Evolutionary conservation across 1,140 invertebrate species (phyloP).

Genomic region (Sitodiplosis mosellana): DNA sequence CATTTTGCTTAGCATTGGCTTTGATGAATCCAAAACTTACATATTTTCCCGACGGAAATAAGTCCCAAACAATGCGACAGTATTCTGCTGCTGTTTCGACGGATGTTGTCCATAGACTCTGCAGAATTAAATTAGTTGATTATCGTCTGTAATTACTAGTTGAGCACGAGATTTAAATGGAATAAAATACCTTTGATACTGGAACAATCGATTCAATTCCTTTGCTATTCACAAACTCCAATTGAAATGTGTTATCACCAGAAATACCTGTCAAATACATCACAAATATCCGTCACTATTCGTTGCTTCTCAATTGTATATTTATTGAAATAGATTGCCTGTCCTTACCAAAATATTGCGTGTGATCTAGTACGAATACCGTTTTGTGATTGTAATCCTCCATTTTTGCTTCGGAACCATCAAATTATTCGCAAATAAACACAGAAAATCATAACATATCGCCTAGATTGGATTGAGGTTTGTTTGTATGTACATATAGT

Average conservation of each 20-base stretch:
- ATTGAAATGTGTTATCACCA: constrained; percentile 69
- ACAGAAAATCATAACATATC: too few relatives aligned
- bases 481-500: too few relatives aligned
- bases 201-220: constrained; percentile 26
- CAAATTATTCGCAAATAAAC: too few relatives aligned
- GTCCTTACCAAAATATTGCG: constrained; percentile 49
- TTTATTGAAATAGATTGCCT: too few relatives aligned
- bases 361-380: constrained; percentile 85
- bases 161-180: too few relatives aligned
- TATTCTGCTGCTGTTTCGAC: constrained; percentile 90
- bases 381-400: constrained; percentile 69
- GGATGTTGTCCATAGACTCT: constrained; percentile 86
- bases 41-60: constrained; percentile 75
- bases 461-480: too few relatives aligned
- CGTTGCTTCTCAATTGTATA: too few relatives aligned
- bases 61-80: constrained; percentile 88
- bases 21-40: too few relatives aligned
- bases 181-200: constrained; percentile 42
- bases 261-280: constrained; percentile 33
- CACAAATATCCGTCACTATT: too few relatives aligned
- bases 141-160: too few relatives aligned
- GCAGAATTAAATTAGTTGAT: too few relatives aligned
- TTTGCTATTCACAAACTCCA: constrained; percentile 65
- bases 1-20: too few relatives aligned
- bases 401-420: constrained; percentile 10